Conservation (phyloP, 2,888 invertebrate species). For the Stratiomys singularior region DNA sequence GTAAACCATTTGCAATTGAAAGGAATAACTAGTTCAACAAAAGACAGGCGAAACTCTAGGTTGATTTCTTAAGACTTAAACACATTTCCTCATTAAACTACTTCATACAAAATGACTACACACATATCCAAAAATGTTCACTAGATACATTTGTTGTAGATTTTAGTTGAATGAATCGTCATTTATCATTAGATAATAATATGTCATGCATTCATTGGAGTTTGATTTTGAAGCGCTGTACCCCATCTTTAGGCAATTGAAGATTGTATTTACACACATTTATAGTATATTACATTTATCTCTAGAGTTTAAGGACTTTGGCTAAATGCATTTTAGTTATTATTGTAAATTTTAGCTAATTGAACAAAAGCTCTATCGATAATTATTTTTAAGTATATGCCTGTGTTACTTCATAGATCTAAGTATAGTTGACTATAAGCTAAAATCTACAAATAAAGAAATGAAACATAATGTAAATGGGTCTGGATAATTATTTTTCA, state of each 20-base stretch:
- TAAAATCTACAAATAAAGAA: not conserved
- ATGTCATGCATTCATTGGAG: not conserved
- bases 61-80: not conserved
- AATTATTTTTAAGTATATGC: not conserved
- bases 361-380: not conserved
- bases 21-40: not conserved
- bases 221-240: too few species aligned
- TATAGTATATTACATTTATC: not conserved
- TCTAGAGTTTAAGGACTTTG: too few species aligned
- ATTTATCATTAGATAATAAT: not conserved
- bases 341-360: not conserved
- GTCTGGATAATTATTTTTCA: not conserved
- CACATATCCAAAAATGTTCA: not conserved
- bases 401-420: not conserved
- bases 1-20: not conserved
- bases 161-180: not conserved
- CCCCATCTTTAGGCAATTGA: too few species aligned
- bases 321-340: not conserved
- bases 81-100: not conserved
- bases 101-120: not conserved
- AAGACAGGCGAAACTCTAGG: not conserved
- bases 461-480: not conserved
- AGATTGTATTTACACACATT: not conserved
- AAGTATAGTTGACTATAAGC: not conserved
- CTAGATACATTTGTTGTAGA: not conserved